Evolutionary conservation across 2,888 invertebrate species (phyloP), one percentile per base, ranked within the genome.

Genomic region (Drosophila nr. fundita): DNA sequence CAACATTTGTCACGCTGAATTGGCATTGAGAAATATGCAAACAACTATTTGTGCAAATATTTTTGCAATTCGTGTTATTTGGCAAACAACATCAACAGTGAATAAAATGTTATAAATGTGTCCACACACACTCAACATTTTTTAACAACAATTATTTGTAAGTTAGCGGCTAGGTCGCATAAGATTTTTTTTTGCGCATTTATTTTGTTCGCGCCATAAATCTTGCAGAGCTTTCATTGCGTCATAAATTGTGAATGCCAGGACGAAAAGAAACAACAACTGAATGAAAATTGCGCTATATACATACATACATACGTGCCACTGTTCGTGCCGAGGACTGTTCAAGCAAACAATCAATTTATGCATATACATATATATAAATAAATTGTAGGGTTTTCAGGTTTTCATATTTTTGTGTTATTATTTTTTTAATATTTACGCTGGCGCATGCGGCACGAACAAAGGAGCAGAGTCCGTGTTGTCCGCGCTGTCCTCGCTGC

Each of bases 321-420:
- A 54, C 32, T 57, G 40, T 58, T 63, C 49, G 58, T 61, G 68
- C 73, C 76, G 68, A 55, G 48, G 50, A 58, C 68, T 65, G 61
- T 50, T 68, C 86, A 76, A 72, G 73, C 68, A 89, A 89, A 89
- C 89, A 86, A 89, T 89, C 86, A 87, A 89, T 89, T 89, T 89
- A 82, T 86, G 76, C 76, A 84, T 78, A 80, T 76, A 72, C 73
- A 83, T 78, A 82, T 76, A 78, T 68, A 70, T 62, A 73, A 69
- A 83, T 73, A 76, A 82, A 85, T 80, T 73, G 68, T 64, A 54
- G 57, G 52, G 57, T 64, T 66, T 59, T 49, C 68, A 62, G 29
- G 45, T 55, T 48, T 55, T 52, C 18, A 2, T 24, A 49, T 58
- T 38, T 64, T 54, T 65, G 58, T 15, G 11, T 11, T 42, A n/a